Conservation (phyloP, 2,113 vertebrate species). For the Bothrops jararaca region DNA sequence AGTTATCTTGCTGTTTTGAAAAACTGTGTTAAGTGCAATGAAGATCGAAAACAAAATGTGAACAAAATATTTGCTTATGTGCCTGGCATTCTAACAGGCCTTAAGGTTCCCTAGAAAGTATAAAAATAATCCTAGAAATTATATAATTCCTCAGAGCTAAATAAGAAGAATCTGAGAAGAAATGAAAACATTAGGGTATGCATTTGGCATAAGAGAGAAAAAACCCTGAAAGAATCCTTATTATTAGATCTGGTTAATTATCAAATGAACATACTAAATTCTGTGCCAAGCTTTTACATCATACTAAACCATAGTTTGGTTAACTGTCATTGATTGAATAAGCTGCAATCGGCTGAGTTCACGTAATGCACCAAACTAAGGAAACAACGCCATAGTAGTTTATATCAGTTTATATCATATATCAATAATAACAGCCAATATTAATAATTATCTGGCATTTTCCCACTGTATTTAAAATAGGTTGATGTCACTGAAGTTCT, state of each 20-base stretch:
- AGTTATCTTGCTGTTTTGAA: conserved; percentile 1
- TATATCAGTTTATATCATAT: not conserved
- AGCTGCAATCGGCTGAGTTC: not conserved
- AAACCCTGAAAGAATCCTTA: not conserved
- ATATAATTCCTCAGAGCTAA: not conserved
- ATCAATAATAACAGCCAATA: not conserved
- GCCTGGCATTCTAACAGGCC: not conserved
- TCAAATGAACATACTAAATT: not conserved
- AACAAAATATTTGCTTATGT: conserved; percentile 13
- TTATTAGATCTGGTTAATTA: not conserved
- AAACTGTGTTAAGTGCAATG: not conserved
- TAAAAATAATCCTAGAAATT: conserved; percentile 2
- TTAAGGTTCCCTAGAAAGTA: not conserved
- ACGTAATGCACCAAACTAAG: not conserved
- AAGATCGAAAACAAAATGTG: not conserved
- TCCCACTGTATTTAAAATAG: not conserved
- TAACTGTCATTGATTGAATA: not conserved
- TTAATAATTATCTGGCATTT: not conserved
- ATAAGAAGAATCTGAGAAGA: not conserved
- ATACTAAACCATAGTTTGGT: not conserved
- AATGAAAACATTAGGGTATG: not conserved
- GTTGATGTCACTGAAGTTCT: not conserved
- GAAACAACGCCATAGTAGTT: not conserved
- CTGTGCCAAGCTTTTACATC: not conserved
- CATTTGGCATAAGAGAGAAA: not conserved